Evolutionary conservation across 1,140 invertebrate genomes (phyloP).

Genomic region (Heliconius himera): DNA sequence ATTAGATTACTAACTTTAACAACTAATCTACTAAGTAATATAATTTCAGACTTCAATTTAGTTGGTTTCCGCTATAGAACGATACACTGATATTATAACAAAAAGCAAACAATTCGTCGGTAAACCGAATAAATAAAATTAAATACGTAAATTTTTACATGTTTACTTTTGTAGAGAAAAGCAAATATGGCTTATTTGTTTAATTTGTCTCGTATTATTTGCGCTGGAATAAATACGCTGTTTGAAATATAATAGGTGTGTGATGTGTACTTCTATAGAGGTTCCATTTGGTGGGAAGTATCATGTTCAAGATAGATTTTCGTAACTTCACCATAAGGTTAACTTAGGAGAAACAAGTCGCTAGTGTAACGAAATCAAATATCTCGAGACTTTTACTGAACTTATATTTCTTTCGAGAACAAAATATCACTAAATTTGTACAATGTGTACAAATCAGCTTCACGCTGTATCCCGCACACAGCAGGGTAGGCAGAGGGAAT

Average conservation of each 20-base stretch:
- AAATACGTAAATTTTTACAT: neutral
- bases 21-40: slow-evolving; percentile 3
- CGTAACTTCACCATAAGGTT: too few species aligned
- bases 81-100: neutral
- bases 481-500: too few species aligned
- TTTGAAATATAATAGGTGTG: neutral
- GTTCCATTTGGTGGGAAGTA: neutral
- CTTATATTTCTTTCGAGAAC: too few species aligned
- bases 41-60: neutral
- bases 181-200: neutral
- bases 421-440: too few species aligned
- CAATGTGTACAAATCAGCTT: too few species aligned
- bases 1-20: neutral
- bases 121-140: neutral
- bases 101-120: neutral
- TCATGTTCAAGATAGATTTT: neutral
- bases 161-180: neutral
- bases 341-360: too few species aligned
- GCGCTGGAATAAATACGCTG: neutral
- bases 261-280: neutral
- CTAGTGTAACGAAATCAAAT: too few species aligned
- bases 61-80: neutral
- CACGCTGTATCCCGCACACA: too few species aligned
- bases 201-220: neutral
- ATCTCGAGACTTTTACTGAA: too few species aligned